Evolutionary conservation across 2,888 invertebrate genomes (phyloP), one percentile per base, ranked within the genome.

Genomic region (Graphium colonna): DNA sequence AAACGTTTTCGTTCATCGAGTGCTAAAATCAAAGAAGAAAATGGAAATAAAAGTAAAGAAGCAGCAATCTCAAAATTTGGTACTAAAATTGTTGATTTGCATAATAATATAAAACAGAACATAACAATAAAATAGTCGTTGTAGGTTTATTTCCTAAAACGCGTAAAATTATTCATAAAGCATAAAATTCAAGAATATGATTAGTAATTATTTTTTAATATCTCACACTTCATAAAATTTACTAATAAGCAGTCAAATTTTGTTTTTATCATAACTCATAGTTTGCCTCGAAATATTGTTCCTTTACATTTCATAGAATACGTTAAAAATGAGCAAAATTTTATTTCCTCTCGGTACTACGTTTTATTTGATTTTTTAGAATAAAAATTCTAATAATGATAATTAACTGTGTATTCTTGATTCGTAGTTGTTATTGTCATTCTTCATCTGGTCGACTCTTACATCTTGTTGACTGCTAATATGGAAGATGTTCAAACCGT

Each of bases 401-500:
- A 9, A 17, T 40, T 40, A 1, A 18, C 10, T n/a, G 3, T 17
- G 8, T 10, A 15, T 2, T 1, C 1, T 10, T 17, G 9, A 12
- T 28, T 4, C 9, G 38, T 16, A 67, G 67, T 59, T 1, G 8
- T 44, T 0, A 33, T 60, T 21, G 16, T 68, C 4, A 38, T 61
- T 5, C 47, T 73, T 33, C 66, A 74, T 13, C 56, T 60, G 2
- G 61, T 58, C 1, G 59, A 73, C 33, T 64, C 71, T 3, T 84
- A 84, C 64, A 71, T 85, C 28, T 68, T 85, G 0, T 65, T 85
- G 17, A 82, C 82, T 0, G 84, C 84, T 0, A 80, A 77, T 56
- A 56, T 82, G 48, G 83, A 85, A 0, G 84, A 83, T 41, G 67
- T 85, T 0, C 70, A 78, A 4, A 60, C 70, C 0, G 62, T 84